A percentile compares a stretch with the other conserved stretches of the same genome.
Evolutionary conservation across 2,113 vertebrate genomes (phyloP).

Genomic region (Dinomys branickii): DNA sequence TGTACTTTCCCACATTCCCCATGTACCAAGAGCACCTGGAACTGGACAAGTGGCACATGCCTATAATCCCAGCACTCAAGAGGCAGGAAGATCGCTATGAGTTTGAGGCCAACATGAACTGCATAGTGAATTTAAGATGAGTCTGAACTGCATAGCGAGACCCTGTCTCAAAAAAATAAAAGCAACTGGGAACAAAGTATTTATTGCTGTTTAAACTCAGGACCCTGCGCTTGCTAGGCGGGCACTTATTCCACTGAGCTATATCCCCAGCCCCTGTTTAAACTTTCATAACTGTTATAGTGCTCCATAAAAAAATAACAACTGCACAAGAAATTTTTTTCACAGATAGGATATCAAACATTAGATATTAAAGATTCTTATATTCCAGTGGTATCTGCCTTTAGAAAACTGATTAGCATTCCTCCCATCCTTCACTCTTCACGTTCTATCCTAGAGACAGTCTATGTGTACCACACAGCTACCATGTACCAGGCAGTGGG

Average conservation of each 20-base stretch:
- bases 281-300: not conserved
- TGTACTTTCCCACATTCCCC: not conserved
- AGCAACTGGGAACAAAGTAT: constrained; percentile 18
- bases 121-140: no score
- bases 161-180: no score
- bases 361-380: not conserved
- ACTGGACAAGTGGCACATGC: no score
- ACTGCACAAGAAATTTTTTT: not conserved
- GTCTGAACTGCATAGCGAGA: no score
- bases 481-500: not conserved
- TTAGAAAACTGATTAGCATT: constrained; percentile 7
- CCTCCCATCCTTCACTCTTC: not conserved
- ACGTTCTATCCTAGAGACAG: not conserved
- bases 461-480: not conserved
- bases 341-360: not conserved
- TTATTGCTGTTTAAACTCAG: not conserved
- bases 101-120: no score
- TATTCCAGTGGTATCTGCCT: not conserved
- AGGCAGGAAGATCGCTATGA: no score
- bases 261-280: no score
- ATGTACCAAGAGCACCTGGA: not conserved
- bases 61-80: no score
- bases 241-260: no score
- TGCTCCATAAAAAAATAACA: not conserved
- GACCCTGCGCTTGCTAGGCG: no score